Evolutionary conservation across 2,888 invertebrate species (phyloP).

Genomic region (Calameuta filiformis): DNA sequence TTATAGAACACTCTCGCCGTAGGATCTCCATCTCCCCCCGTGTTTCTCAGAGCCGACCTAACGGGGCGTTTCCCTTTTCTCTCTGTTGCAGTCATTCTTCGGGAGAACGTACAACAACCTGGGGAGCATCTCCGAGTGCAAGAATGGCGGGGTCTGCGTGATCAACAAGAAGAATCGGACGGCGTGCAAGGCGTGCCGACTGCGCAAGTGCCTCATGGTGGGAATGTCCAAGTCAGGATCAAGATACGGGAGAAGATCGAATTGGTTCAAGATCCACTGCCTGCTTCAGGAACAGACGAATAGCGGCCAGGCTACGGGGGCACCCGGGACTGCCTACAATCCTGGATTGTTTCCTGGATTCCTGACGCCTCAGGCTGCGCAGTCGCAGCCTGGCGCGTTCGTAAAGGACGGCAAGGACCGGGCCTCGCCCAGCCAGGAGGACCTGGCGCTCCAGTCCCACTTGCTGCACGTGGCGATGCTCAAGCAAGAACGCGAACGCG

Average conservation of each 20-base stretch:
- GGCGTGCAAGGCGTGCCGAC: constrained; percentile 89
- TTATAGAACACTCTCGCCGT: neutral
- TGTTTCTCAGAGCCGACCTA: neutral
- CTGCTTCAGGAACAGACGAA: constrained; percentile 81
- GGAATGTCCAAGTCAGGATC: constrained; percentile 95
- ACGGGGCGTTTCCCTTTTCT: constrained; percentile 49
- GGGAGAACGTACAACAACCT: constrained; percentile 92
- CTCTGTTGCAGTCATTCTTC: constrained; percentile 87
- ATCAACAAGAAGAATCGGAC: constrained; percentile 94
- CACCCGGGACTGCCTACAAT: constrained; percentile 43
- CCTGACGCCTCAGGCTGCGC: constrained; percentile 39
- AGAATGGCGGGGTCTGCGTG: constrained; percentile 90
- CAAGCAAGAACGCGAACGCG: constrained; percentile 54
- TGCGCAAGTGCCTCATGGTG: constrained; percentile 86
- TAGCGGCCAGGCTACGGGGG: constrained; percentile 36
- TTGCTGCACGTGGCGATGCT: constrained; percentile 58
- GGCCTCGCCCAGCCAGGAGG: constrained; percentile 56
- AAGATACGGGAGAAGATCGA: constrained; percentile 87
- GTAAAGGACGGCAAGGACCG: constrained; percentile 42
- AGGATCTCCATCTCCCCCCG: neutral
- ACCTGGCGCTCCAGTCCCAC: constrained; percentile 56
- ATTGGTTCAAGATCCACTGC: constrained; percentile 96
- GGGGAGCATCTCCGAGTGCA: constrained; percentile 89
- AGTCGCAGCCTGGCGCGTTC: constrained; percentile 34
- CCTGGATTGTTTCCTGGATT: constrained; percentile 51